Evolutionary conservation across 2,113 vertebrate species (phyloP), one percentile per base, ranked within the genome.

Genomic region (Pseudopipra pipra): DNA sequence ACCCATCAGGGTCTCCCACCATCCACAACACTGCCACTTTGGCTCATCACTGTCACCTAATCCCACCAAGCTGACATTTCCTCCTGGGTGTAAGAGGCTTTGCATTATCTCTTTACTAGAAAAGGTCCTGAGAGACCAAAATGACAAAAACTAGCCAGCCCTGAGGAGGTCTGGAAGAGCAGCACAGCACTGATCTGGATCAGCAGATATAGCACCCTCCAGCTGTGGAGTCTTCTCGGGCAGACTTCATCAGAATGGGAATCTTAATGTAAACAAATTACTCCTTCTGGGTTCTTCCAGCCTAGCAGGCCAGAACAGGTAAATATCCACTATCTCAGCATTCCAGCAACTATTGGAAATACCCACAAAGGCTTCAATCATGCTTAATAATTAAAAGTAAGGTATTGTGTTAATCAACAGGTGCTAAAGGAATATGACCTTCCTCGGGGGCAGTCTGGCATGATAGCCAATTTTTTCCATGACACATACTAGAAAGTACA

Each of bases 291-390:
- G 41, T 84, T 81, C 61, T 56, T 78, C 27, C 56, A 89, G 68
- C 25, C 79, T 65, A 92, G 88, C 96, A 94, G 85, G 93, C 73
- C 79, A 85, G 75, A 96, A 96, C 95, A 95, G 35, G 92, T 80
- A 94, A 93, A 90, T 80, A 94, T 77, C 75, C 67, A 37, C 52
- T 81, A 81, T 84, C 76, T 92, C 83, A 92, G 52, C 90, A 96
- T 88, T 92, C 88, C 88, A 80, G 54, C 49, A 92, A 75, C 76
- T 86, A 67, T 87, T 84, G 81, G 83, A 94, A 97, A 94, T 93
- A 92, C 16, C 59, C 70, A 82, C 68, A 94, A 82, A 90, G n/a
- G 33, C 67, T 94, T 95, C 79, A 92, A 81, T 92, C 88, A 85
- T 61, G 49, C 72, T 80, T 90, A 89, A 71, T 92, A 88, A 94